These are phyloP conservation scores for Drosophila pegasa DNA, from an alignment of 2,888 invertebrate species.

Conservation along the genomic window DNA sequence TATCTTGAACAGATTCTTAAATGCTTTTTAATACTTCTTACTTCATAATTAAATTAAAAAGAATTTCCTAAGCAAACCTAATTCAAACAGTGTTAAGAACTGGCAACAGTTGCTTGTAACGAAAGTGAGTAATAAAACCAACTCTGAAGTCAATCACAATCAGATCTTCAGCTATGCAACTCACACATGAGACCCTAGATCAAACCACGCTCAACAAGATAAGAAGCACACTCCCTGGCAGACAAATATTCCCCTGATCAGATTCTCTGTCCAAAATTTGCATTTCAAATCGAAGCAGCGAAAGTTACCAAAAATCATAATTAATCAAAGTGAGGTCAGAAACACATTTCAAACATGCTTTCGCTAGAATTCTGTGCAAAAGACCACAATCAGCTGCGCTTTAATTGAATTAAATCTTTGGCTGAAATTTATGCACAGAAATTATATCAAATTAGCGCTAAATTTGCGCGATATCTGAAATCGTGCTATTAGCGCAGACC, in stretches of 20 bases:
- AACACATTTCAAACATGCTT: conserved; percentile 2
- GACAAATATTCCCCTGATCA: neutral
- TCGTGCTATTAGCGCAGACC: conserved; percentile 42
- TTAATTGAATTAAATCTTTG: conserved; percentile 71
- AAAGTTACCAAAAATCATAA: conserved; percentile 20
- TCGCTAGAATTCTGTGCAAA: conserved; percentile 27
- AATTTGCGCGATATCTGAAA: conserved; percentile 52
- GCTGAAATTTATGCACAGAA: conserved; percentile 69
- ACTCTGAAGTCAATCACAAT: neutral
- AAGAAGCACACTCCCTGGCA: neutral
- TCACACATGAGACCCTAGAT: neutral
- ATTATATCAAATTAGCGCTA: conserved; percentile 77
- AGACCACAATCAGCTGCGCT: conserved; percentile 28
- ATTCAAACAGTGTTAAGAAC: neutral
- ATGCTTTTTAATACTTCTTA: neutral
- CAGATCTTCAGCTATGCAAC: neutral
- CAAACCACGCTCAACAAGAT: neutral
- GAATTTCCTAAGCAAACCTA: neutral
- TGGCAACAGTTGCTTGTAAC: neutral
- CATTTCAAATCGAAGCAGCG: conserved; percentile 6
- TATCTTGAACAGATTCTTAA: neutral
- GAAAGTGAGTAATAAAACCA: neutral
- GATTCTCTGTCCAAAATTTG: neutral
- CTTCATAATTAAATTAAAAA: too few relatives aligned
- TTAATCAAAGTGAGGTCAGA: neutral